These are phyloP conservation scores for Andricus quercusramuli DNA, from an alignment of 2,888 invertebrate species.

Conservation along the genomic window DNA sequence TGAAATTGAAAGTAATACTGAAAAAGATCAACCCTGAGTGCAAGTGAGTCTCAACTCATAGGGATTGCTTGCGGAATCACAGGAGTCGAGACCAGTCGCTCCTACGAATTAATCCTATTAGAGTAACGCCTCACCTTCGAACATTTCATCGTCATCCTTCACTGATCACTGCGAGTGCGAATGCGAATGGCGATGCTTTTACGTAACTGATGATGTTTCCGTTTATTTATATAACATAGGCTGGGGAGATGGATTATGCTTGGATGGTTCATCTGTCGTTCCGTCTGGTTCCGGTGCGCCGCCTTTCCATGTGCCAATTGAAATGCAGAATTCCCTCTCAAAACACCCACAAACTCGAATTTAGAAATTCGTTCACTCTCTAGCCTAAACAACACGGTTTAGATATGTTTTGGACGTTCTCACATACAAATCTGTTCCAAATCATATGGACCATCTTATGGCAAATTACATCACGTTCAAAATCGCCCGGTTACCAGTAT, in stretches of 20 bases:
- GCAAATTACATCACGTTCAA: slow-evolving; percentile 13
- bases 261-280: slow-evolving; percentile 25
- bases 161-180: slow-evolving; percentile 44
- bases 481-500: neutral
- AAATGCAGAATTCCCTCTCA: slow-evolving; percentile 12
- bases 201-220: slow-evolving; percentile 48
- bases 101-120: slow-evolving; percentile 52
- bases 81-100: slow-evolving; percentile 39
- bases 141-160: slow-evolving; percentile 51
- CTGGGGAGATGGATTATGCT: slow-evolving; percentile 7
- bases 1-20: neutral
- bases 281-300: slow-evolving; percentile 30
- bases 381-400: neutral
- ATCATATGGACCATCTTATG: neutral
- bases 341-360: neutral
- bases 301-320: neutral
- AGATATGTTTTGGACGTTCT: neutral
- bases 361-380: neutral
- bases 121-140: slow-evolving; percentile 61
- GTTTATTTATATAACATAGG: slow-evolving; percentile 48
- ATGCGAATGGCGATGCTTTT: slow-evolving; percentile 45
- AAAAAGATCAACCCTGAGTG: neutral
- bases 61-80: slow-evolving; percentile 37
- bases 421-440: neutral
- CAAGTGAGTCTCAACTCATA: neutral